These are phyloP conservation scores for Clupea harengus DNA, from an alignment of 2,113 vertebrate genomes.

Conservation along the genomic window DNA sequence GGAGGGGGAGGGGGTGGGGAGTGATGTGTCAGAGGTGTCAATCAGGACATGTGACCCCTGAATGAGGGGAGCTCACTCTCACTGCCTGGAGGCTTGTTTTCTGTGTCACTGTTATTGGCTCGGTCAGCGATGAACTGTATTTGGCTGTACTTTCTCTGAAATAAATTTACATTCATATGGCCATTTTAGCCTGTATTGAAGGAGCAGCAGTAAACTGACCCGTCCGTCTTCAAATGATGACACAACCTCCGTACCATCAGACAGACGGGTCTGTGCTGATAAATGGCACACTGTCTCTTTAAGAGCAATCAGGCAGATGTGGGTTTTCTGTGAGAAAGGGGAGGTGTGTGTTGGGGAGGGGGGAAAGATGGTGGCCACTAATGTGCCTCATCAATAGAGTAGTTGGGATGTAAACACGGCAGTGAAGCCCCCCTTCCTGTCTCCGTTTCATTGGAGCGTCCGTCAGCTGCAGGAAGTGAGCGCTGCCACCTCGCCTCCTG, in stretches of 20 bases:
- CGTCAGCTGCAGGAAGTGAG: slow-evolving; percentile 63
- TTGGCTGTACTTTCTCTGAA: no score
- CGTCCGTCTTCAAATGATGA: background rate
- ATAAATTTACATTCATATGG: background rate
- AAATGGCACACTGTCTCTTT: slow-evolving; percentile 38
- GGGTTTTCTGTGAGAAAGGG: background rate
- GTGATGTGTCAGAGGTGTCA: slow-evolving; percentile 31
- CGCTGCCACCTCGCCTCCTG: slow-evolving; percentile 57
- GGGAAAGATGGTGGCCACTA: slow-evolving; percentile 35
- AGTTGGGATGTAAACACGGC: background rate
- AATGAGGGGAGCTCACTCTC: slow-evolving; percentile 11
- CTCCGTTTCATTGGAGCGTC: background rate
- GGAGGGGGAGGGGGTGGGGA: background rate
- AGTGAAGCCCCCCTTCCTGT: background rate
- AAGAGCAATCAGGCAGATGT: slow-evolving; percentile 35
- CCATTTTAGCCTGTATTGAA: background rate
- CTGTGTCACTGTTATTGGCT: background rate
- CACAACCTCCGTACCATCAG: background rate
- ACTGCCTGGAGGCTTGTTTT: slow-evolving; percentile 8
- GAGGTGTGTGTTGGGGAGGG: background rate
- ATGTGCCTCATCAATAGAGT: slow-evolving; percentile 19
- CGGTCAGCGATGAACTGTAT: no score
- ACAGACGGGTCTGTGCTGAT: background rate
- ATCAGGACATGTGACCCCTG: slow-evolving; percentile 39
- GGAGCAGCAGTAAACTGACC: background rate